Evolutionary conservation across 1,140 invertebrate genomes (phyloP).

Genomic region (Drosophila orena): DNA sequence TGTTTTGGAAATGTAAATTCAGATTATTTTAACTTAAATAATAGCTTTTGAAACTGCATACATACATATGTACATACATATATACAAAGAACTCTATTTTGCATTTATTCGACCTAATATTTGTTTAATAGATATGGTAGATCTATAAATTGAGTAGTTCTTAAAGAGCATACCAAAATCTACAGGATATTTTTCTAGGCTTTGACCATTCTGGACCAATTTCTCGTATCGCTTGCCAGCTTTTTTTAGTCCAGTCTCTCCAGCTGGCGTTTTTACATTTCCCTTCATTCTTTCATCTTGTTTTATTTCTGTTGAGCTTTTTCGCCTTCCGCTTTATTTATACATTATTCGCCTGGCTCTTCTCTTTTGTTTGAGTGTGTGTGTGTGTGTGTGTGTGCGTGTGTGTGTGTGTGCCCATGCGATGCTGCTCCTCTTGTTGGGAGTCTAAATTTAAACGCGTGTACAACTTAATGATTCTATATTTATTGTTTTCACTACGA

Average conservation of each 20-base stretch:
- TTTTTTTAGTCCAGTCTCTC: conserved; percentile 9
- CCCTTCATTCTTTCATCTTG: conserved; percentile 8
- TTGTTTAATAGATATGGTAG: too few species aligned
- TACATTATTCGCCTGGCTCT: conserved; percentile 54
- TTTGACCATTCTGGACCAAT: neutral
- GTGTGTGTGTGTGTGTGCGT: neutral
- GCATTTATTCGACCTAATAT: too few species aligned
- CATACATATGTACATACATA: too few species aligned
- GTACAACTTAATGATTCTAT: conserved; percentile 84
- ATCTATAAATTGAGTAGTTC: neutral
- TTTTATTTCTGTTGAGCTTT: conserved; percentile 56
- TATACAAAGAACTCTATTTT: too few species aligned
- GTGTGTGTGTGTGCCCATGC: conserved; percentile 10
- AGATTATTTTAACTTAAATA: too few species aligned
- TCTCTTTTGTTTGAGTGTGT: neutral
- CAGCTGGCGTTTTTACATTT: conserved; percentile 17
- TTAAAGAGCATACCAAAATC: too few species aligned
- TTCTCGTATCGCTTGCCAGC: conserved; percentile 1
- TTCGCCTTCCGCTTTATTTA: conserved; percentile 53
- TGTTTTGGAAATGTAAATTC: too few species aligned
- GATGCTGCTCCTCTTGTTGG: conserved; percentile 41
- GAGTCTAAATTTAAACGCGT: conserved; percentile 81
- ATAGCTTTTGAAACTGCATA: too few species aligned
- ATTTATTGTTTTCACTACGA: conserved; percentile 84
- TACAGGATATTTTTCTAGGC: neutral